These are phyloP conservation scores for Paradoxurus hermaphroditus DNA, from an alignment of 2,113 vertebrate species.

Conservation along the genomic window DNA sequence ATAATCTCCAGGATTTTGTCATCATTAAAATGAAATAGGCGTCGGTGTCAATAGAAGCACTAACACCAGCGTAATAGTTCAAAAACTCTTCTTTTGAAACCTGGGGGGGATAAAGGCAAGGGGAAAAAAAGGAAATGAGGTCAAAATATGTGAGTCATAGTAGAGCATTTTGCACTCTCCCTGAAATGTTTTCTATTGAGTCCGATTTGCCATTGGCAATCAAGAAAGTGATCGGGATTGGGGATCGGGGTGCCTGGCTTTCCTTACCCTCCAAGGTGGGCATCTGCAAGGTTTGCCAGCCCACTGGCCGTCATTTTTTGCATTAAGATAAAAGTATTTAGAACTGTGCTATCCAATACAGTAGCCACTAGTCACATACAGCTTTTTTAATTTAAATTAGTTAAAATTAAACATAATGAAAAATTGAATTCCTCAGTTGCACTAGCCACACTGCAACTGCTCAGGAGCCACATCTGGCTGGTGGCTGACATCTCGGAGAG, in stretches of 20 bases:
- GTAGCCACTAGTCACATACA: not conserved
- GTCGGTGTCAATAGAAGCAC: slow-evolving; percentile 74
- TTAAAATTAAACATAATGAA: not conserved
- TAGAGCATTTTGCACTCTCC: not conserved
- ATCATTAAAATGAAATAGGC: slow-evolving; percentile 80
- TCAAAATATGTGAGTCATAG: not conserved
- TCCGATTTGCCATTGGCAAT: not conserved
- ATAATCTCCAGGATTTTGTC: slow-evolving; percentile 78
- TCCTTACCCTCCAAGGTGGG: not conserved
- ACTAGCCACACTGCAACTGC: not conserved
- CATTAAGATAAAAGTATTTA: not conserved
- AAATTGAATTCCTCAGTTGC: not conserved
- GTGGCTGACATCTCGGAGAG: not conserved
- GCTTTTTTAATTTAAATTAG: not conserved
- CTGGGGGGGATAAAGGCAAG: slow-evolving; percentile 43
- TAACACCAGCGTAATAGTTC: slow-evolving; percentile 77
- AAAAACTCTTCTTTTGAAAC: slow-evolving; percentile 79
- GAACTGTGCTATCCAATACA: not conserved
- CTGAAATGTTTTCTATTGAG: not conserved
- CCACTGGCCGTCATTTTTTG: not conserved
- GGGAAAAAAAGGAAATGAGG: not conserved
- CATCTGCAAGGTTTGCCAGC: not conserved
- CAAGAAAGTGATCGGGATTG: not conserved
- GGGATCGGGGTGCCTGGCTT: not conserved
- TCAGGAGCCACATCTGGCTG: not conserved